Percentiles rank a stretch among this genome's conserved stretches.
Evolutionary conservation across 2,888 invertebrate species (phyloP).

Genomic region (Neoascia interrupta): DNA sequence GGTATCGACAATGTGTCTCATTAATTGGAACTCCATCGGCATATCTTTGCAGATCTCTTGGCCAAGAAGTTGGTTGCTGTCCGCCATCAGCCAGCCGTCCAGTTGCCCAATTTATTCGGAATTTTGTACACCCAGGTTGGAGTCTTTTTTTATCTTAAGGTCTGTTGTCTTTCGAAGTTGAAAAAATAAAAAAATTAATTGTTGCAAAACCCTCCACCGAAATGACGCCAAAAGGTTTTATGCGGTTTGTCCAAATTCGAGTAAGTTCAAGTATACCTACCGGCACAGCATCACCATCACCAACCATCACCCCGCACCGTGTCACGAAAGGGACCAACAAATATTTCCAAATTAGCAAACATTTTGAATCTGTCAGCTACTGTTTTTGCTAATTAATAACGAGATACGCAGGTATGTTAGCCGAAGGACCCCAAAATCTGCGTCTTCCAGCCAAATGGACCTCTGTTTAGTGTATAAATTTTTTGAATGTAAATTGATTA

Average conservation of each 20-base stretch:
- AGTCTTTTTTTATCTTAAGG: slow-evolving; percentile 44
- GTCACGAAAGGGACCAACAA: slow-evolving; percentile 52
- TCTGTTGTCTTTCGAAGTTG: slow-evolving; percentile 28
- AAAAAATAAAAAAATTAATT: slow-evolving; percentile 66
- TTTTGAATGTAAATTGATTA: slow-evolving; percentile 67
- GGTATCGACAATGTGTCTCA: slow-evolving; percentile 68
- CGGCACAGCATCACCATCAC: too few species aligned
- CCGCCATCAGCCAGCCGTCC: slow-evolving; percentile 6
- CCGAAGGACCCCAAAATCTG: slow-evolving; percentile 71
- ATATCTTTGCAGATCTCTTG: slow-evolving; percentile 62
- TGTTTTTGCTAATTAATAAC: slow-evolving; percentile 79
- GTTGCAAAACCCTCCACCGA: slow-evolving; percentile 28
- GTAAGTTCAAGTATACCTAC: slow-evolving; percentile 42
- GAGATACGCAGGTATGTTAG: slow-evolving; percentile 75
- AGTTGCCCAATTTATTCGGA: slow-evolving; percentile 67
- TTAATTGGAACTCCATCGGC: slow-evolving; percentile 69
- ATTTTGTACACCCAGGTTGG: slow-evolving; percentile 52
- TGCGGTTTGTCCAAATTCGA: slow-evolving; percentile 41
- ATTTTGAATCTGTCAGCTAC: slow-evolving; percentile 79
- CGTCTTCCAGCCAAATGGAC: slow-evolving; percentile 11
- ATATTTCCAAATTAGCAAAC: slow-evolving; percentile 78
- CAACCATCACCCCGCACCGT: slow-evolving; percentile 1
- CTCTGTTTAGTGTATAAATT: slow-evolving; percentile 52
- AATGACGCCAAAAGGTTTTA: slow-evolving; percentile 50
- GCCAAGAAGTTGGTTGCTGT: slow-evolving; percentile 22